Evolutionary conservation across 2,888 invertebrate species (phyloP).

Genomic region (Ferdinandea cuprea): DNA sequence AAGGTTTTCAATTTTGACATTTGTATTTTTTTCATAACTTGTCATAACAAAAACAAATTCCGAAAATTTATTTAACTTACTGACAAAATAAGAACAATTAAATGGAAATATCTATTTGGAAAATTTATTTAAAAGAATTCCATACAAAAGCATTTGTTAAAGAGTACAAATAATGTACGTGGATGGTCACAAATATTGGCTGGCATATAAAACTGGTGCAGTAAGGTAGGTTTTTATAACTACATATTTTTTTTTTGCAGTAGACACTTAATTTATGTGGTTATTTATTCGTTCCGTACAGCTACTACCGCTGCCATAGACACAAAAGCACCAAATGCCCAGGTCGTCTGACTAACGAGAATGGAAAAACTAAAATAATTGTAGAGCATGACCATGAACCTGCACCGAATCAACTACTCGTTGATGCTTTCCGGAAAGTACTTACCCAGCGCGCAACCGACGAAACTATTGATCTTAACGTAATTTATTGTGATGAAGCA

Average conservation of each 20-base stretch:
- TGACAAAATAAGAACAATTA: no score
- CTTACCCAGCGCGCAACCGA: conserved; percentile 76
- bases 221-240: conserved; percentile 76
- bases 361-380: conserved; percentile 74
- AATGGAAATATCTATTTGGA: conserved; percentile 19
- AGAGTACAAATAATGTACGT: conserved; percentile 74
- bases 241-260: no score
- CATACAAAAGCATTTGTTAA: background rate
- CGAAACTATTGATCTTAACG: conserved; percentile 76
- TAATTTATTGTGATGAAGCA: conserved; percentile 77
- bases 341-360: conserved; percentile 75
- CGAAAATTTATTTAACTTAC: no score
- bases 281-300: no score
- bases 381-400: conserved; percentile 76
- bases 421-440: conserved; percentile 77
- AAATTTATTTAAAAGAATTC: background rate
- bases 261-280: no score
- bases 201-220: conserved; percentile 76
- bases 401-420: conserved; percentile 75
- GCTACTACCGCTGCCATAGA: conserved; percentile 77
- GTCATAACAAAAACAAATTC: conserved; percentile 27
- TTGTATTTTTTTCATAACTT: no score
- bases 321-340: conserved; percentile 77
- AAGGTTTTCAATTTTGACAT: no score
- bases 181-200: conserved; percentile 78